phyloP scores from a whole-genome alignment of 2,797 vertebrate genomes.

The Schizopygopsis malacanthus region DNA sequence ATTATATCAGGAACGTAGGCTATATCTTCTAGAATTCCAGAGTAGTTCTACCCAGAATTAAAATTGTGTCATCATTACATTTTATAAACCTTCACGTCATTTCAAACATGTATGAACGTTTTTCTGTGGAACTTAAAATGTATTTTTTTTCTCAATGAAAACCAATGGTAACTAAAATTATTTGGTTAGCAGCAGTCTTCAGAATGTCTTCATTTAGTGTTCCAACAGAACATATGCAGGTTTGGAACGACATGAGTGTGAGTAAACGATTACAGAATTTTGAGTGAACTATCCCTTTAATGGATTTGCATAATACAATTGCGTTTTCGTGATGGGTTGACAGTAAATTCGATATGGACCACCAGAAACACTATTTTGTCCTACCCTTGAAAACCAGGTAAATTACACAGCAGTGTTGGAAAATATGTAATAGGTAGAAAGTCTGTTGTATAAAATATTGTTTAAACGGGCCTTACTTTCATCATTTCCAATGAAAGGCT shows the following conservation, averaged over 20 bases:
- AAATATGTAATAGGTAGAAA: not conserved
- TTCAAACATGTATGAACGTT: not conserved
- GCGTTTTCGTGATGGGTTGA: not conserved
- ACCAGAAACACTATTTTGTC: not conserved
- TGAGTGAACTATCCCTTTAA: not conserved
- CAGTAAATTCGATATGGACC: not conserved
- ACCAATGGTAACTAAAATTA: not conserved
- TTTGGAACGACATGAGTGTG: not conserved
- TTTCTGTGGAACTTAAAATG: not conserved
- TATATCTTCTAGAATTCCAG: not conserved
- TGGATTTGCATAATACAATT: not conserved
- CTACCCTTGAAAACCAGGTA: not conserved
- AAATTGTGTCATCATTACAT: not conserved
- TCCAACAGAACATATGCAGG: not conserved
- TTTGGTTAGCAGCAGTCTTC: not conserved
- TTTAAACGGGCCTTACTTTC: not conserved
- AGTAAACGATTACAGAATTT: not conserved
- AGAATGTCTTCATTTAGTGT: not conserved
- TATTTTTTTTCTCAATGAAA: not conserved
- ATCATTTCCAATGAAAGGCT: not conserved
- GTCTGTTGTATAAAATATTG: not conserved
- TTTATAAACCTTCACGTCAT: not conserved
- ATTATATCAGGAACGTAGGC: not conserved
- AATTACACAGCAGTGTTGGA: not conserved
- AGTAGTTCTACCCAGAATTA: not conserved